Conservation (phyloP, 2,113 vertebrate genomes). For the Coregonus clupeaformis region DNA sequence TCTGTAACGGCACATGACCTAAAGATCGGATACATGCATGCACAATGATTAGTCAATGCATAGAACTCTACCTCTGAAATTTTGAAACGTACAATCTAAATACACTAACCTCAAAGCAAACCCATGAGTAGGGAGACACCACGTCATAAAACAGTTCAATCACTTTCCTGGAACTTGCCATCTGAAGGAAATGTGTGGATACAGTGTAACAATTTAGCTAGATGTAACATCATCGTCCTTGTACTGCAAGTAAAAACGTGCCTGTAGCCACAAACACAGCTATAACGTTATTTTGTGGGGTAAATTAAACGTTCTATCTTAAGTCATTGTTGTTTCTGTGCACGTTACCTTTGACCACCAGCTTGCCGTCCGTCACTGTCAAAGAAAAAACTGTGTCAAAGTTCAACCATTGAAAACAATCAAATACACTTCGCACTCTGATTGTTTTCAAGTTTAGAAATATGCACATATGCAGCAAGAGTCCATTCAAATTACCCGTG, state of each 20-base stretch:
- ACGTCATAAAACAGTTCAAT: constrained; percentile 86
- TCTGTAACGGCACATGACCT: constrained; percentile 88
- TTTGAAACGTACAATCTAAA: too few species aligned
- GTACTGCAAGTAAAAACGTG: too few species aligned
- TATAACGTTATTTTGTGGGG: neutral
- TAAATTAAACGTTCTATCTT: too few species aligned
- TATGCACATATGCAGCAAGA: too few species aligned
- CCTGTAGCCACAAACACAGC: neutral
- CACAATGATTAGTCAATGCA: too few species aligned
- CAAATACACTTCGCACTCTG: neutral
- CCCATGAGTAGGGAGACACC: constrained; percentile 85
- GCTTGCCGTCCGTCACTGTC: neutral
- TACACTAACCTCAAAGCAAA: constrained; percentile 81
- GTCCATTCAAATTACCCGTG: neutral
- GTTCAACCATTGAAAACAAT: constrained; percentile 21
- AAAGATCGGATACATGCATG: neutral
- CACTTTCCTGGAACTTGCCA: constrained; percentile 66
- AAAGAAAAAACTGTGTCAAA: constrained; percentile 14
- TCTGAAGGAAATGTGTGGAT: constrained; percentile 39
- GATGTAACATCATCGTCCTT: too few species aligned
- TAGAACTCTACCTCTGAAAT: too few species aligned
- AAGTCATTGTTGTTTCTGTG: neutral
- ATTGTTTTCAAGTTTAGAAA: neutral
- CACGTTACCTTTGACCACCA: neutral
- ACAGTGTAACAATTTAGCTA: too few species aligned